Base-by-base conservation (phyloP, 2,113 vertebrate species). In the Boulengeromyrus knoepffleri region DNA sequence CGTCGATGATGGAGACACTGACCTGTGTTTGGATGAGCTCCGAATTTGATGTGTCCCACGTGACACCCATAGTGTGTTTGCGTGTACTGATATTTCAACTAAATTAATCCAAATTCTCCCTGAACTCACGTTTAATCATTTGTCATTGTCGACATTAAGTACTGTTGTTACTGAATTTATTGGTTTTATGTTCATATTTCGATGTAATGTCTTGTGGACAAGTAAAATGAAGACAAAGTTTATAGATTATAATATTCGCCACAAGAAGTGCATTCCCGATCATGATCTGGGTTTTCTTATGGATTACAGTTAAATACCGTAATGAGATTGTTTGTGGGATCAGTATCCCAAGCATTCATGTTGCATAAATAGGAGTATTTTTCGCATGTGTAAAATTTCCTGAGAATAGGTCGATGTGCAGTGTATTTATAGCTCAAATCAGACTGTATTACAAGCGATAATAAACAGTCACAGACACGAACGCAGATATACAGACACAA, bases 351-450 rank as follows among this genome's bases (percentile, higher is more conserved):
- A 50, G 92, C 91, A 91, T 90, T 93, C 91, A 92, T 90, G 2
- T 53, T 87, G 83, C 89, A 90, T 83, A 80, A 84, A 91, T 86
- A 92, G 90, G 85, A 92, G 92, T 91, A 70, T 70, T 80, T 88
- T 74, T 21, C 27, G 89, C 77, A 91, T 24, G 56, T 19, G 49
- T 53, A 70, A 13, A 0, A 77, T 87, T 53, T 56, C 70, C 13
- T 77, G 27, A 19, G 12, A 39, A 39, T 36, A 39, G 70, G 4
- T 80, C 36, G 36, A 80, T 80, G 15, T 39, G 19, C 36, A 31
- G 27, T 70, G n/a, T 1, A 39, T 42, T 80, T 36, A 80, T 80
- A 80, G 4, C 36, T 42, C 36, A 80, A 80, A 70, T 31, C 62
- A 70, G 9, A 70, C 62, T 70, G 62, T 70, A 31, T 70, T 31